phyloP scores from a whole-genome alignment of 92 coral and sea anemone genomes.

The Phymanthus crucifer region DNA sequence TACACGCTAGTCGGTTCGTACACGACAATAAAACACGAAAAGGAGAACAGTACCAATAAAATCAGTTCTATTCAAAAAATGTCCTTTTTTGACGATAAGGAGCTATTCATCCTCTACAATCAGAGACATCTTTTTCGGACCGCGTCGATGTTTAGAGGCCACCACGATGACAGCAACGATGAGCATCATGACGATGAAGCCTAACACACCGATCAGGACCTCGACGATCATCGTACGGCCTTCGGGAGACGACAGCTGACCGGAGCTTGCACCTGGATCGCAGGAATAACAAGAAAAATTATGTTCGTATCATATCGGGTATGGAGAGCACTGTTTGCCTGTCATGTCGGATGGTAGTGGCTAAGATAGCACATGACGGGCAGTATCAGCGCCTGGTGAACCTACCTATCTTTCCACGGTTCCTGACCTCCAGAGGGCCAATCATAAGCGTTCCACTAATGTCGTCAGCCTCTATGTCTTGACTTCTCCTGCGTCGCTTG shows the following conservation, averaged over 20 bases:
- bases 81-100: background rate
- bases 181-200: conserved; percentile 35
- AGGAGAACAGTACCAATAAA: no score
- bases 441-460: conserved; percentile 9
- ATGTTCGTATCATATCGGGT: no score
- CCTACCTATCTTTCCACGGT: background rate
- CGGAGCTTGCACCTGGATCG: background rate
- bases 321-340: no score
- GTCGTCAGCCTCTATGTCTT: conserved; percentile 1
- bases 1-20: no score
- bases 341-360: no score
- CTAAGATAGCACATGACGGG: no score
- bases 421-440: conserved; percentile 15
- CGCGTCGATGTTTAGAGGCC: conserved; percentile 1
- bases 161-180: conserved; percentile 23
- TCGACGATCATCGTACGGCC: conserved; percentile 37
- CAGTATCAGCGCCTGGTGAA: no score
- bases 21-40: background rate
- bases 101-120: conserved; percentile 20
- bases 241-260: conserved; percentile 8
- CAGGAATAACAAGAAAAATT: background rate
- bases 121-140: background rate
- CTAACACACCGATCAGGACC: conserved; percentile 33
- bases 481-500: conserved; percentile 28
- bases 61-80: no score